Conservation (phyloP, 2,113 vertebrate genomes). For the Grallaria varia region DNA sequence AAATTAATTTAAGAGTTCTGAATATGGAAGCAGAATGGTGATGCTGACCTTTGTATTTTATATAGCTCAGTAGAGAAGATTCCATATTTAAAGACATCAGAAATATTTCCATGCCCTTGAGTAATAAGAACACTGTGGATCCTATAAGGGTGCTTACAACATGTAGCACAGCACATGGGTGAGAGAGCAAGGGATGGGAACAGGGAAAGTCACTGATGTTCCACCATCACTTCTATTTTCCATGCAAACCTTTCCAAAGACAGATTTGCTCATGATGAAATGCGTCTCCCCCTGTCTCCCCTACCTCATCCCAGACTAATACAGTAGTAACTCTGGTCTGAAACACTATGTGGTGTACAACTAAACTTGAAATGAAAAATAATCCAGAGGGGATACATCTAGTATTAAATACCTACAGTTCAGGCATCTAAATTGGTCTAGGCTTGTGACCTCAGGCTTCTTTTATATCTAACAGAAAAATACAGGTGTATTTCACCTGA, state of each 20-base stretch:
- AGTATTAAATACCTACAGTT: neutral
- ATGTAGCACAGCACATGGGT: fast-evolving
- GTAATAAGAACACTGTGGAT: neutral
- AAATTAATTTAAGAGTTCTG: neutral
- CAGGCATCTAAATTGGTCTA: neutral
- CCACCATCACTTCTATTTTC: neutral
- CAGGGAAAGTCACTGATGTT: neutral
- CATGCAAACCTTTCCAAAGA: neutral
- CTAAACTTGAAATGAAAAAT: neutral
- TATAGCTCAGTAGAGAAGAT: neutral
- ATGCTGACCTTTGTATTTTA: neutral
- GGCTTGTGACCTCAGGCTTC: neutral
- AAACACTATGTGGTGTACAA: neutral
- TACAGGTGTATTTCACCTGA: neutral
- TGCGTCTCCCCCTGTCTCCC: neutral
- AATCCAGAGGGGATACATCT: neutral
- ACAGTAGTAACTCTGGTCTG: neutral
- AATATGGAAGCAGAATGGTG: neutral
- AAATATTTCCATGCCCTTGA: neutral
- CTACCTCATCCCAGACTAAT: neutral
- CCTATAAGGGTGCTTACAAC: neutral
- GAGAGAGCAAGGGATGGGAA: neutral
- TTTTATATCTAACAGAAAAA: neutral
- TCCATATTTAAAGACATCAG: neutral
- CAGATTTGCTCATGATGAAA: neutral